Evolutionary conservation across 2,113 vertebrate species (phyloP).

Genomic region (Notothenia coriiceps): DNA sequence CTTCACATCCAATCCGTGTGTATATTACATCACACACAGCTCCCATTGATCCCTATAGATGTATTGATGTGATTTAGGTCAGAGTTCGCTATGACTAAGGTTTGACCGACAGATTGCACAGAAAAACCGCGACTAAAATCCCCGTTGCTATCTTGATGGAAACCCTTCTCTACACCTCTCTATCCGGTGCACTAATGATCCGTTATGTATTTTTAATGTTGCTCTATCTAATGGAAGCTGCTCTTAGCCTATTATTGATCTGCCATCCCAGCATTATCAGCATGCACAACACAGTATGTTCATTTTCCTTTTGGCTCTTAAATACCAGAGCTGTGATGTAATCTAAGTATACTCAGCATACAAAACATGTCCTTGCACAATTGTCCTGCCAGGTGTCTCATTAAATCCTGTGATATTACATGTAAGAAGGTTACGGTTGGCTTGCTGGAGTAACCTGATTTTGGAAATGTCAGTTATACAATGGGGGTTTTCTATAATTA

Average conservation of each 20-base stretch:
- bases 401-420: not conserved
- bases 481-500: not conserved
- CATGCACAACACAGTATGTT: slow-evolving; percentile 37
- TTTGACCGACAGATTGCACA: slow-evolving; percentile 64
- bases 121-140: slow-evolving; percentile 31
- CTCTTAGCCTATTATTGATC: slow-evolving; percentile 75
- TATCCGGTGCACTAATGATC: slow-evolving; percentile 60
- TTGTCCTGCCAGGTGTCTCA: slow-evolving; percentile 14
- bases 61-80: slow-evolving; percentile 77
- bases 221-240: slow-evolving; percentile 69
- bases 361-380: slow-evolving; percentile 12
- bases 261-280: slow-evolving; percentile 62
- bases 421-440: not conserved
- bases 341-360: not conserved
- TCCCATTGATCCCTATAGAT: slow-evolving; percentile 73
- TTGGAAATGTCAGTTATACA: not conserved
- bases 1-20: slow-evolving; percentile 46
- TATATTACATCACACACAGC: slow-evolving; percentile 66
- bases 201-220: slow-evolving; percentile 82
- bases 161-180: slow-evolving; percentile 57
- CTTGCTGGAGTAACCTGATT: slow-evolving; percentile 20
- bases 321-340: slow-evolving; percentile 14
- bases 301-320: slow-evolving; percentile 5
- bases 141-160: slow-evolving; percentile 22
- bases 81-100: slow-evolving; percentile 70